These are phyloP conservation scores for Chamaea fasciata DNA, from an alignment of 2,113 vertebrate species.

Conservation along the genomic window DNA sequence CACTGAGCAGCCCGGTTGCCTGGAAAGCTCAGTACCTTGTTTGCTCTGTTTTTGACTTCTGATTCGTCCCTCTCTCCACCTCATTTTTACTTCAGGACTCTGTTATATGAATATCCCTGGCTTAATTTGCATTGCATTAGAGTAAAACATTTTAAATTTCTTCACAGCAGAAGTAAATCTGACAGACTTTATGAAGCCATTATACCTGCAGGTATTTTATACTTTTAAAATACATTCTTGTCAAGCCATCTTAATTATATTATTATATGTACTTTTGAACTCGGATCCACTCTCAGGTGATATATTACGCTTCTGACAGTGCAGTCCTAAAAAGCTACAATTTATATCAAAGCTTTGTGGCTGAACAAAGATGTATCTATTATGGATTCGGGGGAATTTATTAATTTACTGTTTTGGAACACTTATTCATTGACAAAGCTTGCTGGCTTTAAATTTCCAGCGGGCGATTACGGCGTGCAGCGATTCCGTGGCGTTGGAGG, in stretches of 20 bases:
- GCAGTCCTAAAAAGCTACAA: constrained; percentile 73
- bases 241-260: constrained; percentile 81
- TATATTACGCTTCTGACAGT: constrained; percentile 73
- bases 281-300: constrained; percentile 66
- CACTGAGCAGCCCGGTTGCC: constrained; percentile 10
- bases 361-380: constrained; percentile 72
- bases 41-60: constrained; percentile 69
- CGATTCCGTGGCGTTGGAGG: not conserved
- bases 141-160: constrained; percentile 82
- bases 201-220: constrained; percentile 82
- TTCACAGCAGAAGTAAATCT: constrained; percentile 84
- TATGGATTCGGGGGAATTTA: constrained; percentile 64
- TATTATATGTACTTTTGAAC: constrained; percentile 85
- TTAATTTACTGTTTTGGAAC: constrained; percentile 61
- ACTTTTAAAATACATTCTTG: constrained; percentile 81
- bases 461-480: not conserved
- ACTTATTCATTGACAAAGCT: constrained; percentile 8
- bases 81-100: not conserved
- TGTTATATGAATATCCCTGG: constrained; percentile 67
- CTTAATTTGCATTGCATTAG: constrained; percentile 84
- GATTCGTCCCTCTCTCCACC: constrained; percentile 31
- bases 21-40: constrained; percentile 59
- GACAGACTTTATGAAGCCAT: constrained; percentile 85
- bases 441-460: constrained; percentile 11
- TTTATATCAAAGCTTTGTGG: constrained; percentile 70